These are phyloP conservation scores for Synergus gifuensis DNA, from an alignment of 2,888 invertebrate genomes.

Conservation along the genomic window DNA sequence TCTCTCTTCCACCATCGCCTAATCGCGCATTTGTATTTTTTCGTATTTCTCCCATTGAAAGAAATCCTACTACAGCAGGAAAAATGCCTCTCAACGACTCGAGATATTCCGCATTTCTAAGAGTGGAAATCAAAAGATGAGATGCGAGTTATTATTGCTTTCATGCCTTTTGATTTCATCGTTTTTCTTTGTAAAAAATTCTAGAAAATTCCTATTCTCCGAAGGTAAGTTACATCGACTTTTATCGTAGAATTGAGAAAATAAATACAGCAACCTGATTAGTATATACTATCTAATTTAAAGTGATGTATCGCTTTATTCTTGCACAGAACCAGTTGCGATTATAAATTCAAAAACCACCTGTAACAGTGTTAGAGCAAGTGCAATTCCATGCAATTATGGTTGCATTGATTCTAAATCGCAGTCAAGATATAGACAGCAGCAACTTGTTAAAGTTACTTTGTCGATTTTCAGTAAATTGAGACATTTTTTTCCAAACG, in stretches of 20 bases:
- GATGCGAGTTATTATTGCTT: slow-evolving; percentile 38
- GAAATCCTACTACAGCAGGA: slow-evolving; percentile 16
- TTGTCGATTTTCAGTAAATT: slow-evolving; percentile 20
- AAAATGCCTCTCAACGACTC: slow-evolving; percentile 33
- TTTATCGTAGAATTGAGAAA: too few relatives aligned
- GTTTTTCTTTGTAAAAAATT: background rate
- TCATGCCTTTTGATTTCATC: slow-evolving; percentile 28
- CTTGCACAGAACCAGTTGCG: background rate
- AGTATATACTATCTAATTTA: slow-evolving; percentile 6
- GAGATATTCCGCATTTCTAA: slow-evolving; percentile 37
- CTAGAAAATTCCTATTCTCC: too few relatives aligned
- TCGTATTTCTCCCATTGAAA: slow-evolving; percentile 31
- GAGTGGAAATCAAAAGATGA: slow-evolving; percentile 37
- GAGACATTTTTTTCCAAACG: background rate
- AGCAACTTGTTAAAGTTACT: slow-evolving; percentile 1
- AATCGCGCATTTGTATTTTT: slow-evolving; percentile 40
- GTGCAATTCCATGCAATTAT: background rate
- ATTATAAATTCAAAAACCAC: background rate
- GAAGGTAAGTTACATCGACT: too few relatives aligned
- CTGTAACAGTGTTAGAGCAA: background rate
- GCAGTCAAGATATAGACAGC: background rate
- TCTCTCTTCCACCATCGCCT: slow-evolving; percentile 23
- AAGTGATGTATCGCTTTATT: background rate
- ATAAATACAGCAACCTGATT: background rate
- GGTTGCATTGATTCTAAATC: background rate